Evolutionary conservation across 2,113 vertebrate genomes (phyloP).

Genomic region (Hydropotes inermis): DNA sequence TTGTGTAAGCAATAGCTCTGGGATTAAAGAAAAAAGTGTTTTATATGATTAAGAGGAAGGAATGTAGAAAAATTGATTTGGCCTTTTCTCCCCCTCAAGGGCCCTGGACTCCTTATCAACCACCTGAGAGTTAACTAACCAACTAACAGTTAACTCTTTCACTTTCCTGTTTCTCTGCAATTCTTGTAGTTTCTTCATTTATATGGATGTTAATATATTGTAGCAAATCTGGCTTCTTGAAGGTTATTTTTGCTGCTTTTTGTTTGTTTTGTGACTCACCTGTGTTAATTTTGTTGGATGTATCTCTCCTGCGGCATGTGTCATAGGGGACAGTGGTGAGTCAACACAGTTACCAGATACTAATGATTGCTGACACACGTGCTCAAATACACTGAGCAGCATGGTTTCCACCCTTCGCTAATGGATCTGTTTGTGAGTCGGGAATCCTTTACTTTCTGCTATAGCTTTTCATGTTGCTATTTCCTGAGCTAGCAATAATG

Average conservation of each 20-base stretch:
- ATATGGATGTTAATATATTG: not conserved
- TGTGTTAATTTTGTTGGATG: not conserved
- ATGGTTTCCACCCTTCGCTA: not conserved
- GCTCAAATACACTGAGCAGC: not conserved
- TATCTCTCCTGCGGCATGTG: not conserved
- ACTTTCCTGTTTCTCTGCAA: not conserved
- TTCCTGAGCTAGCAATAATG: slow-evolving; percentile 64
- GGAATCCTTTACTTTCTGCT: not conserved
- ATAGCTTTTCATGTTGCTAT: slow-evolving; percentile 2
- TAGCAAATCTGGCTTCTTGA: not conserved
- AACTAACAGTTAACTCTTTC: not conserved
- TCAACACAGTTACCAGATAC: not conserved
- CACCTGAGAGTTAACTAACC: not conserved
- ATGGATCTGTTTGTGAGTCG: not conserved
- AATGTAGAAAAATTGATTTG: not conserved
- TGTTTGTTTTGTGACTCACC: not conserved
- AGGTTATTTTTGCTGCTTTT: not conserved
- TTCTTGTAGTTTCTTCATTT: not conserved
- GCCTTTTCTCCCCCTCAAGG: not conserved
- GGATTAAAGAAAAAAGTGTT: not conserved
- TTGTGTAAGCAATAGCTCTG: not conserved
- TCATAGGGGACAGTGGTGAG: not conserved
- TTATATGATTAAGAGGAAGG: not conserved
- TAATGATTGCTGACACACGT: not conserved
- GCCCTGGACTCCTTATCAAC: not conserved